These are phyloP conservation scores for Caenorhabditis sp. DNA, from an alignment of 2,888 invertebrate genomes.

Conservation along the genomic window DNA sequence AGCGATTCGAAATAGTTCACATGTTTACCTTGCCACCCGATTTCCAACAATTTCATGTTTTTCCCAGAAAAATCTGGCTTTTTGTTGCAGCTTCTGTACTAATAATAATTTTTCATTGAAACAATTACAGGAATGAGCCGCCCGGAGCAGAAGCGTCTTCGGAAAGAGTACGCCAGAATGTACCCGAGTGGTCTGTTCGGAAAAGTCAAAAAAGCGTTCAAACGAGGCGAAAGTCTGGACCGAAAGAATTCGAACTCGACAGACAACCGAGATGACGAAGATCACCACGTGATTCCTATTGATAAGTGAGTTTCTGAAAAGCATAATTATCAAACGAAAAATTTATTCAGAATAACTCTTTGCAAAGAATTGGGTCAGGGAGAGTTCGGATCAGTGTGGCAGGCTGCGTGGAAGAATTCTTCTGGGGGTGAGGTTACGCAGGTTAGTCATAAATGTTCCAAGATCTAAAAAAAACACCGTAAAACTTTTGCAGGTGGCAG, in stretches of 20 bases:
- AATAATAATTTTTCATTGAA: not conserved
- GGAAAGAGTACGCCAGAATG: constrained; percentile 93
- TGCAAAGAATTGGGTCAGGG: constrained; percentile 96
- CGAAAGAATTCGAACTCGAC: constrained; percentile 25
- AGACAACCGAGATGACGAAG: constrained; percentile 50
- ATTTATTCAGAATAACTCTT: constrained; percentile 81
- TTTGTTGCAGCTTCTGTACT: not conserved
- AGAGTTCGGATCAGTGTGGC: constrained; percentile 97
- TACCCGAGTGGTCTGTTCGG: constrained; percentile 80
- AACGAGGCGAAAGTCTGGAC: constrained; percentile 44
- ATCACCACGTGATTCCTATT: constrained; percentile 76
- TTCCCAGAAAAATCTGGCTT: not conserved
- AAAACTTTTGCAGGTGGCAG: constrained; percentile 68
- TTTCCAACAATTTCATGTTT: constrained; percentile 5
- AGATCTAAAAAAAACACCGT: not conserved
- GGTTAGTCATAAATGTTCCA: too few relatives aligned
- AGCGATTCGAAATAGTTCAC: constrained; percentile 17
- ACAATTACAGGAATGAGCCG: constrained; percentile 72
- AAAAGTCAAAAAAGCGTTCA: constrained; percentile 69
- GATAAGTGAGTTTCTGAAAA: constrained; percentile 61
- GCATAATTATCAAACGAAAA: not conserved
- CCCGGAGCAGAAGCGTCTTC: constrained; percentile 91
- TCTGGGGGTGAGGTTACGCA: constrained; percentile 83
- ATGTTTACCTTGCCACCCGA: constrained; percentile 12
- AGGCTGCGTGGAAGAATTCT: constrained; percentile 83